These are phyloP conservation scores for Dicrostonyx torquatus DNA, from an alignment of 2,797 vertebrate genomes.

Conservation along the genomic window DNA sequence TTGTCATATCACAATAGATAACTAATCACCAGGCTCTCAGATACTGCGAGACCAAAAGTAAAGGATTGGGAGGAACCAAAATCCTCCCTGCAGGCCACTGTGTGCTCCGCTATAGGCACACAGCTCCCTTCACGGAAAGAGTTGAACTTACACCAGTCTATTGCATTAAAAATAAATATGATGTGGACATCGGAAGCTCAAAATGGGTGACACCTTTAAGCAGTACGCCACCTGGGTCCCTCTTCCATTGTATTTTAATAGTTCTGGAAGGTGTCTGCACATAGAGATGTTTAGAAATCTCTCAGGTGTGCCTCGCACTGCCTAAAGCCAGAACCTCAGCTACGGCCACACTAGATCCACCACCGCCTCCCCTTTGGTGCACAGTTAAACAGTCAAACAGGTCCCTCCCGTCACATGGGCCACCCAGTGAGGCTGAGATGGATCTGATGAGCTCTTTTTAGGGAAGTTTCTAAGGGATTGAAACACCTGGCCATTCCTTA, in stretches of 20 bases:
- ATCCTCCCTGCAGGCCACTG: not conserved
- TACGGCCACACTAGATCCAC: rapidly evolving
- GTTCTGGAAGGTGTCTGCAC: not conserved
- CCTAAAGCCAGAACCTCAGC: not conserved
- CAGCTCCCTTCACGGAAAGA: not conserved
- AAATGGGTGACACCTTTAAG: not conserved
- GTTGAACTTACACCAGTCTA: not conserved
- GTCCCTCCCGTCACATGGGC: too few species aligned
- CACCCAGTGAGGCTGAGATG: not conserved
- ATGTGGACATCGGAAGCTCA: too few species aligned
- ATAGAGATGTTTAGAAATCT: not conserved
- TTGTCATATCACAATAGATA: not conserved
- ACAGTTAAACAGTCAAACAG: not conserved
- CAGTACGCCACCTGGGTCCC: not conserved
- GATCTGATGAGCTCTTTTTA: not conserved
- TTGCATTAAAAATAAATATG: not conserved
- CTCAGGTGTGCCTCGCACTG: not conserved
- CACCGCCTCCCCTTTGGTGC: rapidly evolving
- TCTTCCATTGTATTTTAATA: not conserved
- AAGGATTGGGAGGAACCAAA: not conserved
- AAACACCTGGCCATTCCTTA: not conserved
- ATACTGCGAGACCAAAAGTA: not conserved
- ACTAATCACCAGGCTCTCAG: not conserved
- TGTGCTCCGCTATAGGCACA: too few species aligned
- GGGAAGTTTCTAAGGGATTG: not conserved